phyloP scores from a whole-genome alignment of 2,888 invertebrate species.

The Mythimna lalbum region DNA sequence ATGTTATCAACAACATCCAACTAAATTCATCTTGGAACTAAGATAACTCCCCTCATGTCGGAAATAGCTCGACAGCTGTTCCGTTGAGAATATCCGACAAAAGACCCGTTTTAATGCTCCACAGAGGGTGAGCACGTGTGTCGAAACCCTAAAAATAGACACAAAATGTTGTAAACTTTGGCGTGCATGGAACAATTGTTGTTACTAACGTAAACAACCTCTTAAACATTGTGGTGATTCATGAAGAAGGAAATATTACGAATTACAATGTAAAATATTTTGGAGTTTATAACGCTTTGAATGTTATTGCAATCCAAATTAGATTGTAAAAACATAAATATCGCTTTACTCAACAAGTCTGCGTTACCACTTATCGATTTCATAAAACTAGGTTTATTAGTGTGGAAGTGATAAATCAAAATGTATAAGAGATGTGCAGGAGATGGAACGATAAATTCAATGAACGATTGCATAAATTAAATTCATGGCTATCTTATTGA shows the following conservation, averaged over 20 bases:
- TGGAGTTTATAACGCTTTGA: not conserved
- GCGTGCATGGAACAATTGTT: slow-evolving; percentile 53
- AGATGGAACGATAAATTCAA: slow-evolving; percentile 18
- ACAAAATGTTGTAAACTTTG: slow-evolving; percentile 52
- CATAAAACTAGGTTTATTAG: slow-evolving; percentile 16
- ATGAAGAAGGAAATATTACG: slow-evolving; percentile 33
- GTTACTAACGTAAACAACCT: slow-evolving; percentile 50
- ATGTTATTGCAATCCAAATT: slow-evolving; percentile 9
- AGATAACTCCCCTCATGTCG: slow-evolving; percentile 80
- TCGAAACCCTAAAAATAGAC: slow-evolving; percentile 68
- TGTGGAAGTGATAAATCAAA: slow-evolving; percentile 17
- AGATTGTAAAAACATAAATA: slow-evolving; percentile 9
- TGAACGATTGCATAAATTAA: slow-evolving; percentile 17
- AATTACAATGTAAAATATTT: slow-evolving; percentile 20
- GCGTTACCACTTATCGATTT: slow-evolving; percentile 6
- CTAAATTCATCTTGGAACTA: slow-evolving; percentile 69
- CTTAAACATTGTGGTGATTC: slow-evolving; percentile 38
- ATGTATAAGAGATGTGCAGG: not conserved
- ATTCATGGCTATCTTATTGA: not conserved
- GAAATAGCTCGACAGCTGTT: slow-evolving; percentile 89
- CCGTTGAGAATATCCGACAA: slow-evolving; percentile 79
- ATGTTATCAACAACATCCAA: slow-evolving; percentile 59
- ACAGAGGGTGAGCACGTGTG: slow-evolving; percentile 75
- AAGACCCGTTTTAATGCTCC: slow-evolving; percentile 78
- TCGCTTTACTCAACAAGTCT: slow-evolving; percentile 2